Percentiles rank a stretch among this genome's conserved stretches.
phyloP scores from a whole-genome alignment of 2,113 vertebrate genomes.

The Zeus faber region DNA sequence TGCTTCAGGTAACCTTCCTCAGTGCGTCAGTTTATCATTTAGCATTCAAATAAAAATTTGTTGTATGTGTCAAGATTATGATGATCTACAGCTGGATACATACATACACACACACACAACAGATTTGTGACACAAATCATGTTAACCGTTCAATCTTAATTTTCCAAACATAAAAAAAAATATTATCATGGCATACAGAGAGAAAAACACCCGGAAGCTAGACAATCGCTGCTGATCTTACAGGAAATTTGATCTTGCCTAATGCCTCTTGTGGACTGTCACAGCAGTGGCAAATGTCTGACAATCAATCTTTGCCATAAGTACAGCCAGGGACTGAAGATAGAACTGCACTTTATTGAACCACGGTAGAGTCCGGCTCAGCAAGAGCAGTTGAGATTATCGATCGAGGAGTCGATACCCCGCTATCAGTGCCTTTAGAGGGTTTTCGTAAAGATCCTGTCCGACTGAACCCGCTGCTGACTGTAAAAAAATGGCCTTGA shows the following conservation, averaged over 20 bases:
- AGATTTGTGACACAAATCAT: no score
- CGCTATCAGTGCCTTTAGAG: slow-evolving; percentile 39
- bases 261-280: slow-evolving; percentile 38
- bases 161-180: no score
- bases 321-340: slow-evolving; percentile 52
- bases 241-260: slow-evolving; percentile 21
- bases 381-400: slow-evolving; percentile 62
- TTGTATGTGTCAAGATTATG: no score
- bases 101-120: no score
- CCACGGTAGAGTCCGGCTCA: slow-evolving; percentile 56
- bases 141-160: no score
- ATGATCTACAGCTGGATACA: no score
- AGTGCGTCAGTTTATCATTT: slow-evolving; percentile 7
- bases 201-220: no score
- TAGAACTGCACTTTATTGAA: slow-evolving; percentile 61
- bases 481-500: slow-evolving; percentile 47
- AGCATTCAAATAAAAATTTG: slow-evolving; percentile 17
- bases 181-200: no score
- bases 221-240: slow-evolving; percentile 12
- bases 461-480: slow-evolving; percentile 40
- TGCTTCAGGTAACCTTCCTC: slow-evolving; percentile 36
- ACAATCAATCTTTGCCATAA: slow-evolving; percentile 63
- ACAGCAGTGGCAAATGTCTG: slow-evolving; percentile 52
- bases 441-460: slow-evolving; percentile 28
- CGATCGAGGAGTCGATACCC: slow-evolving; percentile 58